Conservation (phyloP, 2,113 vertebrate species). For the Zapornia atra region DNA sequence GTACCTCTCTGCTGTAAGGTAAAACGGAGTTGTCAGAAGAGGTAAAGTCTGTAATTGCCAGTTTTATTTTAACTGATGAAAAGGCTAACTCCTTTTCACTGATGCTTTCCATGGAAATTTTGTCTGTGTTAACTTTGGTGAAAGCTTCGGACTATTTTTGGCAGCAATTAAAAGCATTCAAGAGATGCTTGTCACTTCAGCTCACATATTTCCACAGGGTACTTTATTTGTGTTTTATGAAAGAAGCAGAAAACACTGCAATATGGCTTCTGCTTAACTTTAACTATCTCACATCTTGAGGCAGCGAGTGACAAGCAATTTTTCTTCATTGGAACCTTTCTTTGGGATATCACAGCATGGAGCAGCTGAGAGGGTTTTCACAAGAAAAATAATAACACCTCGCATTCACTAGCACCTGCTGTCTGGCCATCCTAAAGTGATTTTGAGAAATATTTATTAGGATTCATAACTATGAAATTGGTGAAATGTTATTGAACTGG, state of each 20-base stretch:
- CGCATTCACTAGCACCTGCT: not conserved
- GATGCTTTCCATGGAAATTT: constrained; percentile 44
- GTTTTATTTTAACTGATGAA: constrained; percentile 24
- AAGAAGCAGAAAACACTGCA: constrained; percentile 45
- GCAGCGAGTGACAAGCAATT: constrained; percentile 61
- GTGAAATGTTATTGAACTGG: not conserved
- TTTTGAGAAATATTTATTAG: not conserved
- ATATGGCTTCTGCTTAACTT: constrained; percentile 53
- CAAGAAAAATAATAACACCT: not conserved
- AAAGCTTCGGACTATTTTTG: constrained; percentile 53
- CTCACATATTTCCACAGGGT: constrained; percentile 40
- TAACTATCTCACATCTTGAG: not conserved
- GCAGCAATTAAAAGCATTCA: constrained; percentile 68
- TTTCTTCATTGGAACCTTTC: constrained; percentile 57
- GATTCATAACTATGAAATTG: not conserved
- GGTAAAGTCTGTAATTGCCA: constrained; percentile 6
- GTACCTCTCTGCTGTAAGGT: not conserved
- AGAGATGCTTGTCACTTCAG: constrained; percentile 51
- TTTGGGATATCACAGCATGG: not conserved
- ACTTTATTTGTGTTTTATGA: constrained; percentile 55
- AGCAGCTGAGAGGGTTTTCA: constrained; percentile 5
- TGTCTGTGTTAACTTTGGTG: constrained; percentile 32
- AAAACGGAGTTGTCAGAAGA: not conserved
- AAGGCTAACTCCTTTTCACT: not conserved
- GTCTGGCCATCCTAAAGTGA: not conserved